These are phyloP conservation scores for Brachionus sp. DNA, from an alignment of 1,140 invertebrate species.

Conservation along the genomic window DNA sequence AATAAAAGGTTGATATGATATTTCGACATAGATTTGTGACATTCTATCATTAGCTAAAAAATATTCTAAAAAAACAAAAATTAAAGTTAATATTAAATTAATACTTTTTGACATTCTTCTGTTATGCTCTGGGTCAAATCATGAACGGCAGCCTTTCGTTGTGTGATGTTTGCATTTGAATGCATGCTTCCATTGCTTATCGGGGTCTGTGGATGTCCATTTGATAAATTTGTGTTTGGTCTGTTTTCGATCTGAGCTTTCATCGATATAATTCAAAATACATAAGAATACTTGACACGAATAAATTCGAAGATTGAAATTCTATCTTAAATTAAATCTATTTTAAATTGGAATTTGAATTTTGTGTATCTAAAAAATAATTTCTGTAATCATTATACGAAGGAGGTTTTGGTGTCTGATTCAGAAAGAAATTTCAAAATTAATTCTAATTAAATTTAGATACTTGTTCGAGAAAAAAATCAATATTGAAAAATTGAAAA, in stretches of 20 bases:
- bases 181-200: background rate
- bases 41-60: background rate
- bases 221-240: background rate
- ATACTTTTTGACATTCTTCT: constrained; percentile 40
- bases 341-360: too few relatives aligned
- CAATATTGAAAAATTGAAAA: background rate
- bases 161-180: background rate
- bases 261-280: background rate
- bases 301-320: background rate
- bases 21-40: constrained; percentile 30
- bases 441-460: constrained; percentile 7
- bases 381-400: background rate
- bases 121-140: constrained; percentile 18
- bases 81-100: background rate
- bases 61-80: background rate
- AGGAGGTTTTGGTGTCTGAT: background rate
- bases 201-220: background rate
- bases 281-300: background rate
- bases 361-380: too few relatives aligned
- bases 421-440: background rate
- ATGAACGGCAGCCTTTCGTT: constrained; percentile 33
- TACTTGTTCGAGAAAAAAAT: background rate
- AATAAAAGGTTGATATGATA: background rate
- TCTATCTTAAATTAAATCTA: background rate
- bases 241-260: background rate